These are phyloP conservation scores for Cacatua alba DNA, from an alignment of 2,113 vertebrate species.

Conservation along the genomic window DNA sequence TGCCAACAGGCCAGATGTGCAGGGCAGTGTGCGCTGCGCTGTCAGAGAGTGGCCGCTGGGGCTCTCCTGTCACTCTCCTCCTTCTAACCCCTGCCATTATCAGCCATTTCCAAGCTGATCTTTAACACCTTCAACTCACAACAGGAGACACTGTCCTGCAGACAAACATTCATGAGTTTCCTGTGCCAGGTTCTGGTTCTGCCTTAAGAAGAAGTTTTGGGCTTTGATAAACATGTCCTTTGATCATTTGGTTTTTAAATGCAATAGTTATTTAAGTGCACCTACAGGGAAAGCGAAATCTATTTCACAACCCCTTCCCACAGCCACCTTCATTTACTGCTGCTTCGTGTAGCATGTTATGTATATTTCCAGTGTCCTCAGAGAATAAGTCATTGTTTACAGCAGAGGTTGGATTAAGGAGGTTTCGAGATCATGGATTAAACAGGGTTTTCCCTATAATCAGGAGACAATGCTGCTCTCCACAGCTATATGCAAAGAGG, in stretches of 20 bases:
- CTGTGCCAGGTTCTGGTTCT: neutral
- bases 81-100: neutral
- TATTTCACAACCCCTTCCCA: neutral
- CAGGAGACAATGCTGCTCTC: conserved; percentile 34
- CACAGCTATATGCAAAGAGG: conserved; percentile 37
- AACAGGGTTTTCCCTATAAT: conserved; percentile 20
- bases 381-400: conserved; percentile 36
- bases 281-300: neutral
- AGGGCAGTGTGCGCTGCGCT: conserved; percentile 42
- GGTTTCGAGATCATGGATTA: conserved; percentile 54
- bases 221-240: neutral
- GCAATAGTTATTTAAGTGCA: neutral
- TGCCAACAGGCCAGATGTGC: conserved; percentile 84
- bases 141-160: neutral
- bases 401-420: conserved; percentile 54
- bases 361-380: neutral
- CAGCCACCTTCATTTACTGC: neutral
- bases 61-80: neutral
- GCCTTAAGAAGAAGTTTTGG: neutral
- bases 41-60: conserved; percentile 21
- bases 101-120: neutral
- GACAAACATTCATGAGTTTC: neutral
- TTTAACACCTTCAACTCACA: neutral
- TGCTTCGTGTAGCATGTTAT: neutral
- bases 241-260: neutral